These are phyloP conservation scores for Diachasma alloeum DNA, from an alignment of 1,140 invertebrate species.

Conservation along the genomic window DNA sequence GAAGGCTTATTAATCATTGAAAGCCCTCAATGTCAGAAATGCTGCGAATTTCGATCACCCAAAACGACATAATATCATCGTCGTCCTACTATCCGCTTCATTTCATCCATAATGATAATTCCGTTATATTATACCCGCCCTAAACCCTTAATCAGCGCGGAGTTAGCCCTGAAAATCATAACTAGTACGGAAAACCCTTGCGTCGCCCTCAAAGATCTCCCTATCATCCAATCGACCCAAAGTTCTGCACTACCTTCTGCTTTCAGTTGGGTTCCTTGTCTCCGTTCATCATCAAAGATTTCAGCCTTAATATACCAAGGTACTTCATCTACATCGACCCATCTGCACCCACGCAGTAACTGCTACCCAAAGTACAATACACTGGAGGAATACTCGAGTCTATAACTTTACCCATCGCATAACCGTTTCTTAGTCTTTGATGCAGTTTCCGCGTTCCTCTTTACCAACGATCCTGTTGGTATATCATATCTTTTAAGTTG, in stretches of 20 bases:
- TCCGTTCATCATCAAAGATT: conserved; percentile 3
- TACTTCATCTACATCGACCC: neutral
- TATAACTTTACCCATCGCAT: neutral
- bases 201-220: neutral
- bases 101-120: too few relatives aligned
- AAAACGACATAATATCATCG: too few relatives aligned
- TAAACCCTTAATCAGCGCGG: too few relatives aligned
- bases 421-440: neutral
- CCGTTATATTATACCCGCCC: too few relatives aligned
- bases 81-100: too few relatives aligned
- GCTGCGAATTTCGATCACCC: too few relatives aligned
- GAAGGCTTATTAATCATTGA: too few relatives aligned
- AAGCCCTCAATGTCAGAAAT: too few relatives aligned
- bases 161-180: neutral
- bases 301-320: neutral
- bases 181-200: neutral
- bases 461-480: neutral
- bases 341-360: neutral
- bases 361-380: conserved; percentile 1
- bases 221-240: neutral
- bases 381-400: neutral
- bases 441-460: neutral
- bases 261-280: neutral
- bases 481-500: neutral
- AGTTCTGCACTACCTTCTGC: neutral